Base-by-base conservation (phyloP, 1,140 invertebrate species). In the Drosophila obscura region DNA sequence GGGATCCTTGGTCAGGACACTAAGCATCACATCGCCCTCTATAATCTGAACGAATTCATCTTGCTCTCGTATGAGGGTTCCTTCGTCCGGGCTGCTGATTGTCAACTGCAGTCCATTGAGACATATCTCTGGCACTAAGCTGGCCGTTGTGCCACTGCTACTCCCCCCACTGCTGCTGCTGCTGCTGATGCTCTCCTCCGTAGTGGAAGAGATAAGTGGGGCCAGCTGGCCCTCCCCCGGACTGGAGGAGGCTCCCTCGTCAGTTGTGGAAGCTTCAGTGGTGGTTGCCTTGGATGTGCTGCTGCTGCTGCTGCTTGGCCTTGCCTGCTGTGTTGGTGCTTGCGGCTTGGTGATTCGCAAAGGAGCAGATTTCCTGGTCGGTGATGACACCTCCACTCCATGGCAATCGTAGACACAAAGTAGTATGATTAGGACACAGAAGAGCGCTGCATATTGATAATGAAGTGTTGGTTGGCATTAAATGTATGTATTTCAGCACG, bases 21-120 rank as follows among this genome's bases (percentile, higher is more conserved):
- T 91, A 9, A 91, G 55, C 74, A 91, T 78, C 3, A 83, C 82
- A 44, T 91, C 85, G 4, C 90, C 90, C 28, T 91, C 90, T 5
- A 91, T 78, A 11, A 73, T 68, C 15, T 85, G 78, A 3, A 91
- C 77, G 2, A 91, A 76, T 9, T 91, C 90, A 6, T 80, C 57
- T 58, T 90, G 84, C 2, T 61, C 59, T 2, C 66, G 73, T 13
- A 84, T 31, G 19, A 77, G 62, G 6, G 57, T 48, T 8, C 83
- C 85, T 8, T 77, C 77, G 24, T 77, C 73, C 35, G 65, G 63
- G 68, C 64, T 76, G 8, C 39, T 56, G 0, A 78, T 43, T 15
- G 48, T 69, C 19, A 81, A 15, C 50, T 84, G 80, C 8, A 91
- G 39, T 4, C 90, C 90, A 66, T 84, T 76, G 6, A 88, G 77